A percentile compares a stretch with the other conserved stretches of the same genome.
phyloP scores from a whole-genome alignment of 2,888 invertebrate species.

The Erebia ligea region DNA sequence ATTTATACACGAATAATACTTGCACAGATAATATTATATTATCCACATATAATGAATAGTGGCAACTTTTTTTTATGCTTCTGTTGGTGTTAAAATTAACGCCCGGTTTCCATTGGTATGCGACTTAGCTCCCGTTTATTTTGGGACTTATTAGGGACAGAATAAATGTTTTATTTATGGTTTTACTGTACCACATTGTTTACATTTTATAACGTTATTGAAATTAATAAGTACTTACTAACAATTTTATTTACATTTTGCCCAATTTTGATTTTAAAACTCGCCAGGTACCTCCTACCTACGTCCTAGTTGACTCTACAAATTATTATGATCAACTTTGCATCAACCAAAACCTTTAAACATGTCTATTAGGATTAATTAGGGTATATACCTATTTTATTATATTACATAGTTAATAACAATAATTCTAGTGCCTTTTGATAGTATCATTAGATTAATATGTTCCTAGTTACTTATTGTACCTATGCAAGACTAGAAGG shows the following conservation, averaged over 20 bases:
- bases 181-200: background rate
- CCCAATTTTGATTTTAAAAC: too few species aligned
- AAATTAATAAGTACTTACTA: background rate
- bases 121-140: slow-evolving; percentile 5
- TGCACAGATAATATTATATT: slow-evolving; percentile 31
- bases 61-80: slow-evolving; percentile 57
- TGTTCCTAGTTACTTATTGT: too few species aligned
- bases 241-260: background rate
- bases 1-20: slow-evolving; percentile 78
- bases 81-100: slow-evolving; percentile 77
- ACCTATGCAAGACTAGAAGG: too few species aligned
- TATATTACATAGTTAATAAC: too few species aligned
- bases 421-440: too few species aligned
- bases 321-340: too few species aligned
- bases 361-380: too few species aligned
- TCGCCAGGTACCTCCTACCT: too few species aligned
- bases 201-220: background rate
- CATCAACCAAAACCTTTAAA: too few species aligned
- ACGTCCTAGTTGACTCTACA: too few species aligned
- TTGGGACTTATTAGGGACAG: slow-evolving; percentile 14
- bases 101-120: slow-evolving; percentile 44
- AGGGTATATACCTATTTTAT: too few species aligned
- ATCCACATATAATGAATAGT: slow-evolving; percentile 72
- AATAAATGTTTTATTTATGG: slow-evolving; percentile 16
- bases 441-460: too few species aligned